Base-by-base conservation (phyloP, 2,113 vertebrate species). In the Eublepharis macularius region DNA sequence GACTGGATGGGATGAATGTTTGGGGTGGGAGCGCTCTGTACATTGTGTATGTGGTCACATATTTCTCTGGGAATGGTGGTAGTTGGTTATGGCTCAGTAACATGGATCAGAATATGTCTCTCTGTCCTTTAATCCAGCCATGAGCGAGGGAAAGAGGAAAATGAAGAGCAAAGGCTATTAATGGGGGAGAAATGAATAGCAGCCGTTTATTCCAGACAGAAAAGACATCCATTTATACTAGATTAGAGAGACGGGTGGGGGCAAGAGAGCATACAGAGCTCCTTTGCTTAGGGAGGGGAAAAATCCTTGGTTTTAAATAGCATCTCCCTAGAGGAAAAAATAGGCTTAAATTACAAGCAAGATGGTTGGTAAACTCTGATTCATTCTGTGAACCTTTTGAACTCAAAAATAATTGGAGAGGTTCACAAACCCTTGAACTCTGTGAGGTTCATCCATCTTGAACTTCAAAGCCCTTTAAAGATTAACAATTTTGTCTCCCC, bases 401-500 rank as follows among this genome's bases (percentile, higher is more conserved):
- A 63, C 65, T 2, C 49, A 16, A 73, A 77, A 81, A 73, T 63
- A 49, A 4, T 66, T 85, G 13, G 34, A 57, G 72, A 87, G 6
- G 29, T 80, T 90, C 78, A 63, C n/a, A 78, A 87, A 76, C 13
- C 39, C 66, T 86, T 81, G 24, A 91, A 51, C 57, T 83, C 81
- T 6, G 12, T 12, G 2, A 90, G 4, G 1, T 54, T 80, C 32
- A 36, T 85, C 73, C 39, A 11, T 34, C 34, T 32, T 63, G 32
- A 73, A 81, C 87, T 80, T 70, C 68, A 70, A 47, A 45, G 39
- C 83, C 1, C 0, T 41, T 2, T 65, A 36, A 73, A 86, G 5
- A n/a, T 79, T 45, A 51, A 79, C 86, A 4, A 32, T 10, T 8
- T 7, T 69, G 29, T 70, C 72, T 13, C 10, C 9, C 41, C 68